Evolutionary conservation across 1,140 invertebrate species (phyloP), one percentile per base, ranked within the genome.

Genomic region (Drosophila suzukii): DNA sequence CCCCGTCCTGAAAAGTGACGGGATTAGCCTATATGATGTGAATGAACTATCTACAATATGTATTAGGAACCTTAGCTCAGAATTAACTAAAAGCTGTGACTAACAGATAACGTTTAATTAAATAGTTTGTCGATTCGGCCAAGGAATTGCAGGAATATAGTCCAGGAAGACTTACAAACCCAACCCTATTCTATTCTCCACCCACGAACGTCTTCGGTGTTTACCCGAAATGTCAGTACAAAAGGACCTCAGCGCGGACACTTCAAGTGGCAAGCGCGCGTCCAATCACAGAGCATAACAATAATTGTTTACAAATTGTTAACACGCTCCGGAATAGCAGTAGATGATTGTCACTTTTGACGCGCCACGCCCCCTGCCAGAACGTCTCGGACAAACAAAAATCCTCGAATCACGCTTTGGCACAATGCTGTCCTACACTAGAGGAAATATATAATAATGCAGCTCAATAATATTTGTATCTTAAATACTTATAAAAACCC

Each of bases 221-320:
- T 88, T 82, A 80, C 83, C 60, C 79, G 68, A 62, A 74, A 78
- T 59, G 83, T 78, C 82, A 85, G 74, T 41, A 56, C 44, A 51
- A 59, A 75, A 71, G 68, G 51, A 74, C 80, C 44, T 58, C 53
- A 41, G 20, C 65, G 24, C 12, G 49, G 75, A 82, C 78, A 82
- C 53, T 67, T 86, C 53, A 46, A 82, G 82, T 86, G 75, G 65
- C 65, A 47, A 59, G 62, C 66, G 59, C 61, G 56, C 73, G 71
- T 83, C 83, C 83, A 86, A 86, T 86, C 83, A 86, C 78, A 86
- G 83, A 88, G 83, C 83, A 86, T 73, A 89, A 89, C 84, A 89
- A 83, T 91, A 85, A 91, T 91, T 91, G 89, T 91, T 91, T 91
- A 91, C 89, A 91, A 91, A 91, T 91, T 91, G 84, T 91, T 91